Conservation (phyloP, 2,888 invertebrate species). For the Tetranychus truncatus region DNA sequence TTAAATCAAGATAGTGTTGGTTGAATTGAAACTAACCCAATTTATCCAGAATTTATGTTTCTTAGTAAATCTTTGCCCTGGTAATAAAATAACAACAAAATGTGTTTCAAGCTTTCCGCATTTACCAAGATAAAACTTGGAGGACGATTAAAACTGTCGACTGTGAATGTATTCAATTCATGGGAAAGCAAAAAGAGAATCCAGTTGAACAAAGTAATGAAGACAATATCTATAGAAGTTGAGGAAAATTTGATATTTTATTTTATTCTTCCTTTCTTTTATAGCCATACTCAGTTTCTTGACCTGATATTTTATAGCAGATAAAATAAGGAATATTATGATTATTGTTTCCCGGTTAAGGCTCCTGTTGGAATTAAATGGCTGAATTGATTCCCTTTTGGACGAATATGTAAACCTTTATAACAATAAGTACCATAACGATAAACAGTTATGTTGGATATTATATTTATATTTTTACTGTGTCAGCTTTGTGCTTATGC, state of each 20-base stretch:
- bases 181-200: neutral
- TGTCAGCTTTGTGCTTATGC: too few relatives aligned
- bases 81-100: neutral
- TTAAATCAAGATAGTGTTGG: too few relatives aligned
- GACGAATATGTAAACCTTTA: too few relatives aligned
- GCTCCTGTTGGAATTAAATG: too few relatives aligned
- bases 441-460: too few relatives aligned
- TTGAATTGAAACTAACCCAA: neutral
- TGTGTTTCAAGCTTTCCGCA: neutral
- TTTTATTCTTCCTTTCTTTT: neutral
- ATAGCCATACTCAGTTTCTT: neutral
- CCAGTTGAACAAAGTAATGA: neutral
- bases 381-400: too few relatives aligned
- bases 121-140: neutral
- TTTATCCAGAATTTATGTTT: neutral
- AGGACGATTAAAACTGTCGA: neutral
- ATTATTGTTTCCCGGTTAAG: too few relatives aligned
- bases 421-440: too few relatives aligned
- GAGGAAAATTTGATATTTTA: neutral
- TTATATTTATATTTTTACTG: too few relatives aligned
- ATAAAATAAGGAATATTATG: neutral
- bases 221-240: neutral
- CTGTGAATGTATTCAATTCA: neutral
- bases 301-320: neutral
- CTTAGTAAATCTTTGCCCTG: neutral